Percentiles rank a stretch among this genome's conserved stretches.
These are phyloP conservation scores for Chelidonichthys spinosus DNA, from an alignment of 2,797 vertebrate genomes.

Conservation along the genomic window DNA sequence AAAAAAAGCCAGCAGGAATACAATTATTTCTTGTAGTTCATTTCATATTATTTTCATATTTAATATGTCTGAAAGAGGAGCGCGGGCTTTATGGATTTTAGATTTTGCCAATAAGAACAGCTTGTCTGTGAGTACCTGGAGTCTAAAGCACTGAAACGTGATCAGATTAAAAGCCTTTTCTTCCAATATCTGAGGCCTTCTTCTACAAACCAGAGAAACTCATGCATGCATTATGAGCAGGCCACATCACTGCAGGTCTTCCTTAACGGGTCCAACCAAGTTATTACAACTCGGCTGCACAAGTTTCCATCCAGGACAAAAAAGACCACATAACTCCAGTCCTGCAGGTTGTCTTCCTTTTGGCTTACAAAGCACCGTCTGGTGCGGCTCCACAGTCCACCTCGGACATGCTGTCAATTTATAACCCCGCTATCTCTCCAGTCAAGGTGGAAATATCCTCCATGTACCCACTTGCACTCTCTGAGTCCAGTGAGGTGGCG, in stretches of 20 bases:
- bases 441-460: neutral
- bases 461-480: neutral
- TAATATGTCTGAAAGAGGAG: constrained; percentile 36
- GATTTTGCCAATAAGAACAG: constrained; percentile 32
- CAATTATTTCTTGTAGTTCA: constrained; percentile 44
- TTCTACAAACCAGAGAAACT: neutral
- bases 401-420: neutral
- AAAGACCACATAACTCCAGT: too few species aligned
- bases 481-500: neutral
- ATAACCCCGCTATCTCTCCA: neutral
- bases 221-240: neutral
- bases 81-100: constrained; percentile 45
- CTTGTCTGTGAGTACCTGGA: neutral
- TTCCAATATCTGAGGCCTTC: neutral
- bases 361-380: neutral
- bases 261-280: neutral
- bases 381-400: neutral
- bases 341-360: neutral
- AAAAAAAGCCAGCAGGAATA: constrained; percentile 43
- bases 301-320: neutral
- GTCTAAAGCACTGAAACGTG: neutral
- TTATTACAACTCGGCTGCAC: neutral
- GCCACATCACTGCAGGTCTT: neutral
- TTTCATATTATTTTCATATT: constrained; percentile 43
- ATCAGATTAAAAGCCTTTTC: neutral